Evolutionary conservation across 2,888 invertebrate species (phyloP).

Genomic region (Cerastis rubricosa): DNA sequence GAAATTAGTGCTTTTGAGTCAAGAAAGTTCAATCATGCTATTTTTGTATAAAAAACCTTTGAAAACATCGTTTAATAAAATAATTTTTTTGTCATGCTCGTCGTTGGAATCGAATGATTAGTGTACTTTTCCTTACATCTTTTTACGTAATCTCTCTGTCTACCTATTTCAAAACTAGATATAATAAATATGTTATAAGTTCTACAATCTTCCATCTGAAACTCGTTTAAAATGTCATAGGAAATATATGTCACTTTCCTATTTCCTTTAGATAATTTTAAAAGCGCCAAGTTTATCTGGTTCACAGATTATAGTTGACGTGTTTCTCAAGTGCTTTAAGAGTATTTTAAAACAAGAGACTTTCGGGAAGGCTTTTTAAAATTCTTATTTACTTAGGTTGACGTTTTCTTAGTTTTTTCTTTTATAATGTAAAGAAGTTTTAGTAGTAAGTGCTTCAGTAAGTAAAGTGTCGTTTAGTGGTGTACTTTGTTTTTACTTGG

Average conservation of each 20-base stretch:
- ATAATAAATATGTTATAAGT: slow-evolving; percentile 10
- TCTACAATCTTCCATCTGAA: slow-evolving; percentile 19
- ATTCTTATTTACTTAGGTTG: slow-evolving; percentile 4
- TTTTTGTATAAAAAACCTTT: neutral
- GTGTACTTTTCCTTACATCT: neutral
- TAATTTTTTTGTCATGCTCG: neutral
- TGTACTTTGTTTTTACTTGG: slow-evolving; percentile 21
- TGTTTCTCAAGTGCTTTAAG: slow-evolving; percentile 24
- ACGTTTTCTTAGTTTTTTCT: slow-evolving; percentile 6
- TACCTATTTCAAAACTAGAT: neutral
- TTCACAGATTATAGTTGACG: slow-evolving; percentile 37
- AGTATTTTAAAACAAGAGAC: slow-evolving; percentile 5
- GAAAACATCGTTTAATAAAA: neutral
- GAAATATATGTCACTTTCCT: slow-evolving; percentile 46
- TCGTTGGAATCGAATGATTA: neutral
- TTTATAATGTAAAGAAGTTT: slow-evolving; percentile 15
- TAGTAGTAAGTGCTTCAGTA: slow-evolving; percentile 8
- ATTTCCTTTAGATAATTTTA: slow-evolving; percentile 40
- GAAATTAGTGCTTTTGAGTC: no score
- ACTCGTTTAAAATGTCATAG: slow-evolving; percentile 54
- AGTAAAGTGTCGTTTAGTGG: neutral
- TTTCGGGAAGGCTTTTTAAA: slow-evolving; percentile 12
- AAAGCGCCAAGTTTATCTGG: slow-evolving; percentile 7
- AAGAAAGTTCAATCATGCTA: no score
- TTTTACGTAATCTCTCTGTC: neutral